Conservation (phyloP, 2,113 vertebrate genomes). For the Tylochromis polylepis region DNA sequence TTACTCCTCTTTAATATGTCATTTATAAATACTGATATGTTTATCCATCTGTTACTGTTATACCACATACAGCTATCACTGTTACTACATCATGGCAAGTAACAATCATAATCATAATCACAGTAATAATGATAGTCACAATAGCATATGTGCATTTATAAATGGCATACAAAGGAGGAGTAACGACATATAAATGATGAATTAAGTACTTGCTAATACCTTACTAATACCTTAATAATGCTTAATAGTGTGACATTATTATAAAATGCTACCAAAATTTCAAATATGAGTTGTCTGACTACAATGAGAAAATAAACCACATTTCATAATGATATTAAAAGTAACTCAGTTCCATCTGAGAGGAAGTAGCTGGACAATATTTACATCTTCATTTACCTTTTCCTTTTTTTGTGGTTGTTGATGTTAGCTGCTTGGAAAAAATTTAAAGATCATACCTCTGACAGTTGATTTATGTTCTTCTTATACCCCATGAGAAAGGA, state of each 20-base stretch:
- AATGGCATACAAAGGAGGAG: neutral
- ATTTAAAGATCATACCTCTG: neutral
- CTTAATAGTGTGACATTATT: neutral
- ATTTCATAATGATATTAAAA: neutral
- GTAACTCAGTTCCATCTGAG: neutral
- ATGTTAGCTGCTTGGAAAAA: neutral
- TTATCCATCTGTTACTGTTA: neutral
- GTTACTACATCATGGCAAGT: neutral
- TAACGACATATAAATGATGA: neutral
- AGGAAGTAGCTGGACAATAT: neutral
- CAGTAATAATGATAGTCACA: neutral
- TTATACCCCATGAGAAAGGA: fast-evolving
- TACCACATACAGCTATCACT: neutral
- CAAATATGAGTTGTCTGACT: neutral
- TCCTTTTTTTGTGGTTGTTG: neutral
- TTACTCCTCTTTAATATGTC: neutral
- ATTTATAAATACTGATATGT: neutral
- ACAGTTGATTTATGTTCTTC: neutral
- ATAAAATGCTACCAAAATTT: neutral
- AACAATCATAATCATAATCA: neutral
- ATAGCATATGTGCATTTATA: neutral
- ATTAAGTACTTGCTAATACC: neutral
- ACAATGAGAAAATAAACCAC: neutral
- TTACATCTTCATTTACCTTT: neutral
- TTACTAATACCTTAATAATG: neutral